Conservation (phyloP, 2,797 vertebrate genomes). For the Coregonus ussuriensis region DNA sequence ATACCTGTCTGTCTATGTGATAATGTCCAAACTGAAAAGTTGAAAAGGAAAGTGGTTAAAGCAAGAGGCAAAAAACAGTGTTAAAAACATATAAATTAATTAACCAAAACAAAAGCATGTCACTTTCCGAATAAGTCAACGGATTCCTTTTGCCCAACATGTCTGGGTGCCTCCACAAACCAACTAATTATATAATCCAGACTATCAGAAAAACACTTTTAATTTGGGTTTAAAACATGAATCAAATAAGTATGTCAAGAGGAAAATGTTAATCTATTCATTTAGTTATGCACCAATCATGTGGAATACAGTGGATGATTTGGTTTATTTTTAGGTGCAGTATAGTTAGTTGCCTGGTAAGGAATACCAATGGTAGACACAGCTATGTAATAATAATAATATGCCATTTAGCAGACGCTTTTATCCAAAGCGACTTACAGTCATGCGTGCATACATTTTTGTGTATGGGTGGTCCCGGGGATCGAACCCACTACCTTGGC, state of each 20-base stretch:
- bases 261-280: background rate
- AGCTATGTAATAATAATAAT: too few relatives aligned
- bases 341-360: background rate
- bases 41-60: slow-evolving; percentile 58
- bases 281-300: background rate
- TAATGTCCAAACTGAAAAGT: slow-evolving; percentile 63
- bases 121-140: background rate
- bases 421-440: too few relatives aligned
- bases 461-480: too few relatives aligned
- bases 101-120: background rate
- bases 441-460: too few relatives aligned
- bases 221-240: background rate
- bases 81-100: background rate
- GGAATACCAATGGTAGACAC: background rate
- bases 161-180: background rate
- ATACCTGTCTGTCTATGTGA: slow-evolving; percentile 67
- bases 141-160: background rate
- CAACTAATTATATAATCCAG: background rate
- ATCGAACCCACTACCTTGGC: too few relatives aligned
- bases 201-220: background rate
- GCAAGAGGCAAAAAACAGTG: slow-evolving; percentile 16
- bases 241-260: background rate
- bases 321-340: background rate
- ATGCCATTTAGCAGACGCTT: too few relatives aligned
- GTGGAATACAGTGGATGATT: background rate